These are phyloP conservation scores for Nomada fabriciana DNA, from an alignment of 2,888 invertebrate genomes.

Conservation along the genomic window DNA sequence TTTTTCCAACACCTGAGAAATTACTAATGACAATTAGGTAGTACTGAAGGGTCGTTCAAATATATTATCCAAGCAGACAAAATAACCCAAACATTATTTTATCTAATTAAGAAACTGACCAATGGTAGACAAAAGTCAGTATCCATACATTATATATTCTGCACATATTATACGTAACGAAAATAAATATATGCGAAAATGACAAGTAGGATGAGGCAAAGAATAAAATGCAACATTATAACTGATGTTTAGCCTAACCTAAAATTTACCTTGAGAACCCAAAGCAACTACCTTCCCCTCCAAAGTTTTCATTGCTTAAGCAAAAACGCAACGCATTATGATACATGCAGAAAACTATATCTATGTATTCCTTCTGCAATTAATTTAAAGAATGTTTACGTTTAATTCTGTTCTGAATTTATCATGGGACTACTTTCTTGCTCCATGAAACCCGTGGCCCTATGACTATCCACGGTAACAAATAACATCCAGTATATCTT, in stretches of 20 bases:
- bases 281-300: slow-evolving; percentile 94
- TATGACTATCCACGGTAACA: too few species aligned
- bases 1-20: slow-evolving; percentile 94
- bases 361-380: not conserved
- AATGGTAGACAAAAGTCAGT: not conserved
- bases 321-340: slow-evolving; percentile 19
- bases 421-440: too few species aligned
- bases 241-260: not conserved
- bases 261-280: slow-evolving; percentile 90
- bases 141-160: not conserved
- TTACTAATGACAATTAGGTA: not conserved
- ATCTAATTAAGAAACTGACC: not conserved
- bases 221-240: not conserved
- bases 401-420: too few species aligned
- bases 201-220: too few species aligned
- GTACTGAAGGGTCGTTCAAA: not conserved
- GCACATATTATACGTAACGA: not conserved
- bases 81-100: not conserved
- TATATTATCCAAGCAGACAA: not conserved
- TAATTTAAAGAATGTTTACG: not conserved
- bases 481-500: too few species aligned
- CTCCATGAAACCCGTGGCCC: too few species aligned
- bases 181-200: not conserved
- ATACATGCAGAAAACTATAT: slow-evolving; percentile 9
- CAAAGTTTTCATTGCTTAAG: slow-evolving; percentile 88